These are phyloP conservation scores for Drosophila saltans DNA, from an alignment of 1,140 invertebrate species.

Conservation along the genomic window DNA sequence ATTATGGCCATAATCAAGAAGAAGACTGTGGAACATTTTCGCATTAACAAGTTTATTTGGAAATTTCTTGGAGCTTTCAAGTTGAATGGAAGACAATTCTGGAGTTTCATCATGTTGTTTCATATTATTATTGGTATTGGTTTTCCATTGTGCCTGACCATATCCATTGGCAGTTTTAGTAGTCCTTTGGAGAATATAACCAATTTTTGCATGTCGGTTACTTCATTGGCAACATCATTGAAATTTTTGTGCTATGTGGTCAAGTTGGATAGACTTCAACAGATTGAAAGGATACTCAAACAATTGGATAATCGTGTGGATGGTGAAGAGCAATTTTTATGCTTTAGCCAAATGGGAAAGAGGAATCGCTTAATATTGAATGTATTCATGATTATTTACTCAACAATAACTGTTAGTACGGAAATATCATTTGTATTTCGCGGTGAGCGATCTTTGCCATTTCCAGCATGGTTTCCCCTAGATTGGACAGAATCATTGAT, in stretches of 20 bases:
- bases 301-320: slow-evolving; percentile 45
- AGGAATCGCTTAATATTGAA: slow-evolving; percentile 22
- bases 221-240: slow-evolving; percentile 29
- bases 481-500: slow-evolving; percentile 50
- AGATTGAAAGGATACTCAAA: slow-evolving; percentile 26
- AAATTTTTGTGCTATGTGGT: slow-evolving; percentile 51
- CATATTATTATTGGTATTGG: slow-evolving; percentile 37
- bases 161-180: slow-evolving; percentile 37
- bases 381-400: slow-evolving; percentile 40
- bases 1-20: background rate
- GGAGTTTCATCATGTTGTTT: slow-evolving; percentile 1
- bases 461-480: slow-evolving; percentile 65
- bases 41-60: slow-evolving; percentile 29
- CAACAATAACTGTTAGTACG: slow-evolving; percentile 1
- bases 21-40: slow-evolving; percentile 28
- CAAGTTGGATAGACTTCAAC: slow-evolving; percentile 18
- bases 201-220: slow-evolving; percentile 51
- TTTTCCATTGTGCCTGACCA: slow-evolving; percentile 27
- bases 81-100: slow-evolving; percentile 26
- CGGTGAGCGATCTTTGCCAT: slow-evolving; percentile 38
- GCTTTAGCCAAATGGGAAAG: slow-evolving; percentile 18
- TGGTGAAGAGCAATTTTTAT: slow-evolving; percentile 13
- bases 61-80: slow-evolving; percentile 35
- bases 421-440: slow-evolving; percentile 28
- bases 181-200: slow-evolving; percentile 49